A percentile compares a stretch with the other conserved stretches of the same genome.
Conservation (phyloP, 1,140 invertebrate species). For the Ips typographus region DNA sequence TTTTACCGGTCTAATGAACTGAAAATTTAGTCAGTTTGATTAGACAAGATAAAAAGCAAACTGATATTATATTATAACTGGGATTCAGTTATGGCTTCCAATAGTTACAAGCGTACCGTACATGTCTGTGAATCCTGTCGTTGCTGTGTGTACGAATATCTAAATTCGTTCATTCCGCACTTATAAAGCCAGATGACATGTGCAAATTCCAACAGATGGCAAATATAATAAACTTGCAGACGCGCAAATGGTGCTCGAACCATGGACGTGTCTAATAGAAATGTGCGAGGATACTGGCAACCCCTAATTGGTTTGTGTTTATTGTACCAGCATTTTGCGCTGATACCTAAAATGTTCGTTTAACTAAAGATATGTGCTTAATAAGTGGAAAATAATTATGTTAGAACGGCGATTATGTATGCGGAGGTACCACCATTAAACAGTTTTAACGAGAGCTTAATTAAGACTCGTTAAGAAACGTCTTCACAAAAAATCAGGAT, state of each 20-base stretch:
- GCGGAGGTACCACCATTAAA: conserved; percentile 1
- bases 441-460: conserved; percentile 13
- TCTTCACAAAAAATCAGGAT: background rate
- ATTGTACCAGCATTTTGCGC: background rate
- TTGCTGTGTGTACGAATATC: no score
- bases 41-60: no score
- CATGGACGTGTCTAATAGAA: background rate
- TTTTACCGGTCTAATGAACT: no score
- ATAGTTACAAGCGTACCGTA: no score
- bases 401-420: background rate
- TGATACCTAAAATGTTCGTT: background rate
- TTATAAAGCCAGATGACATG: no score
- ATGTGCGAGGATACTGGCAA: background rate
- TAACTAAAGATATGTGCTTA: conserved; percentile 1
- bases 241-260: background rate
- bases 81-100: no score
- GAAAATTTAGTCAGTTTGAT: no score
- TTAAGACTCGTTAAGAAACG: conserved; percentile 1
- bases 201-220: no score
- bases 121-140: no score
- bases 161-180: no score
- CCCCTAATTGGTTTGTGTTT: background rate
- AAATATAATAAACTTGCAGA: no score
- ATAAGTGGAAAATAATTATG: background rate
- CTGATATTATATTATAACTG: no score